Conservation (phyloP, 2,888 invertebrate species). For the Phragmatobia fuliginosa region DNA sequence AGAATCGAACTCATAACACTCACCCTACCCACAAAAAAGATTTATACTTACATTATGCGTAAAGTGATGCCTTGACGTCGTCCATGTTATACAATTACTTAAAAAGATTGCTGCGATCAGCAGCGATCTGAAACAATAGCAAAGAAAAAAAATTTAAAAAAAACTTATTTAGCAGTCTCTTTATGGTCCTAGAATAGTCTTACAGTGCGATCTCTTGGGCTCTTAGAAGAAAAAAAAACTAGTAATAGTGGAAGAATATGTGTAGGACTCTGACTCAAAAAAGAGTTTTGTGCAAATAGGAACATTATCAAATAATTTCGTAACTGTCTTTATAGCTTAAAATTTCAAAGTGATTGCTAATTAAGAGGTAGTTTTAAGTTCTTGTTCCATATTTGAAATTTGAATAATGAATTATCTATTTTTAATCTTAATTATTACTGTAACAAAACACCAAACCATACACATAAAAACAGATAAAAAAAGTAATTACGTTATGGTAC, state of each 20-base stretch:
- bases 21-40: neutral
- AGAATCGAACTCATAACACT: too few relatives aligned
- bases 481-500: neutral
- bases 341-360: too few relatives aligned
- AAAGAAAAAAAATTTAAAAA: constrained; percentile 14
- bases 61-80: constrained; percentile 76
- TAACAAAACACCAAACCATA: too few relatives aligned
- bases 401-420: neutral
- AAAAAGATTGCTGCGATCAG: constrained; percentile 79
- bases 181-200: neutral
- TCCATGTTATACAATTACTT: constrained; percentile 82
- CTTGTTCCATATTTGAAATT: neutral
- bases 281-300: neutral
- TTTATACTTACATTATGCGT: constrained; percentile 79
- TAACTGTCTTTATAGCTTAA: too few relatives aligned
- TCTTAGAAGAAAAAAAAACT: neutral
- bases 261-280: too few relatives aligned
- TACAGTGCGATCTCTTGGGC: too few relatives aligned
- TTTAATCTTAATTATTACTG: too few relatives aligned
- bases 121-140: constrained; percentile 78
- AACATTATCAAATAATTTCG: too few relatives aligned
- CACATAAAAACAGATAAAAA: too few relatives aligned
- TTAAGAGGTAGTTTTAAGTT: too few relatives aligned
- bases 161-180: neutral
- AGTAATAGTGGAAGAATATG: neutral